These are phyloP conservation scores for Strigamia crassipes DNA, from an alignment of 2,888 invertebrate genomes.

Conservation along the genomic window DNA sequence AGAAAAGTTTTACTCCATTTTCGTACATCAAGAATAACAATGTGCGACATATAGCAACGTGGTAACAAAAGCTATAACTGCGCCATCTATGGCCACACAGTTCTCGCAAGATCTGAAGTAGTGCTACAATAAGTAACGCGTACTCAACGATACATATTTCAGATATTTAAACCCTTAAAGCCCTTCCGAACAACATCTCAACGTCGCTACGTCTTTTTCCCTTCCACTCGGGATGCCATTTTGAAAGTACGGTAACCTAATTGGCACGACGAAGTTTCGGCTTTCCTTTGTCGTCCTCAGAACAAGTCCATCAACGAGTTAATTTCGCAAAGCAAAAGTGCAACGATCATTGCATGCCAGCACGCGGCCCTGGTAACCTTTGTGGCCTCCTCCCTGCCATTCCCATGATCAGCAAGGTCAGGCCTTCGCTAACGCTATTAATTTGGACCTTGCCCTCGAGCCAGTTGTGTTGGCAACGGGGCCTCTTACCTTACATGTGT, in stretches of 20 bases:
- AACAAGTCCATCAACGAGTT: slow-evolving; percentile 12
- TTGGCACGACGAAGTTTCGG: not conserved
- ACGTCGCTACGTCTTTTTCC: no score
- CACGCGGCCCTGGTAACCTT: slow-evolving; percentile 37
- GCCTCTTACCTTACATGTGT: slow-evolving; percentile 8
- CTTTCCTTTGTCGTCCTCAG: not conserved
- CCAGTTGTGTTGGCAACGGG: slow-evolving; percentile 11
- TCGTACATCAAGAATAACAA: no score
- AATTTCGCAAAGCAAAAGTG: not conserved
- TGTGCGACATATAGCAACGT: no score
- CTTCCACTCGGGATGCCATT: no score
- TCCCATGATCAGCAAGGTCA: slow-evolving; percentile 44
- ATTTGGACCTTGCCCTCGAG: slow-evolving; percentile 40
- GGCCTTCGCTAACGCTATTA: slow-evolving; percentile 39
- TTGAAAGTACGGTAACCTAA: not conserved
- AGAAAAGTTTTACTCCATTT: no score
- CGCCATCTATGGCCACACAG: no score
- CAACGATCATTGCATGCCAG: slow-evolving; percentile 29
- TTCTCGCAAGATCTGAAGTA: no score
- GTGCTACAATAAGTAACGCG: no score
- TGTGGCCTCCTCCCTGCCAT: slow-evolving; percentile 39
- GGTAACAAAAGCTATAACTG: no score
- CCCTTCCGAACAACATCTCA: no score
- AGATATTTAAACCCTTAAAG: no score
- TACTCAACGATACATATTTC: no score